Conservation (phyloP, 2,113 vertebrate species). For the Sakesphorus luctuosus region DNA sequence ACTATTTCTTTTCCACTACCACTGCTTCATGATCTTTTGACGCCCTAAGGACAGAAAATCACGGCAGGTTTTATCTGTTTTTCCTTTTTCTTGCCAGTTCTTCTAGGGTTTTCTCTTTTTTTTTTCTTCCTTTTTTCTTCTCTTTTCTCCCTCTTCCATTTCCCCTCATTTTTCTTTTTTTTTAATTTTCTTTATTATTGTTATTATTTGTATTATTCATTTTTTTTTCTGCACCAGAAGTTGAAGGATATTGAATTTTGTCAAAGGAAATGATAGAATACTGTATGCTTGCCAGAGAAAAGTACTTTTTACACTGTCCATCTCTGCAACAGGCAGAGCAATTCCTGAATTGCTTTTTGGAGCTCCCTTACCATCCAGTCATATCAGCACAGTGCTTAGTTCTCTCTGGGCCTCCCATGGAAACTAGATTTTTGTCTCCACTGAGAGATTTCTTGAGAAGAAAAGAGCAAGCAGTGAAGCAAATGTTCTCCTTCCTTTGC, state of each 20-base stretch:
- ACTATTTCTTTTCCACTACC: neutral
- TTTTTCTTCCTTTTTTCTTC: no score
- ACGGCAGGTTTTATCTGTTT: rapidly evolving
- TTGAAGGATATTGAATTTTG: neutral
- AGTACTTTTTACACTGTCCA: neutral
- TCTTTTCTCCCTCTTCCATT: rapidly evolving
- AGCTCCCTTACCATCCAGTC: neutral
- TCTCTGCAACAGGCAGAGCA: neutral
- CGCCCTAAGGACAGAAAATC: neutral
- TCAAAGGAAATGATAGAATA: neutral
- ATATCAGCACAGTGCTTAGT: neutral
- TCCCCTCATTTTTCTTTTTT: neutral
- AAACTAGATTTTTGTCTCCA: neutral
- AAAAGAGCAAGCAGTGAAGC: neutral
- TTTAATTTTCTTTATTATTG: neutral
- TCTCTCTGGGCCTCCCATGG: neutral
- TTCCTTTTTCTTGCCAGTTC: rapidly evolving
- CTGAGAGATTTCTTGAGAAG: neutral
- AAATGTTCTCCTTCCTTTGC: neutral
- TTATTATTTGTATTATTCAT: neutral
- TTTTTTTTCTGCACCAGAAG: neutral
- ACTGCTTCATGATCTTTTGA: neutral
- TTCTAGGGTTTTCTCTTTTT: neutral
- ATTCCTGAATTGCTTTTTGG: neutral
- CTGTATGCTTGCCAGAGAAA: neutral